Conservation (phyloP, 2,888 invertebrate species). For the Palloptera scutellata region DNA sequence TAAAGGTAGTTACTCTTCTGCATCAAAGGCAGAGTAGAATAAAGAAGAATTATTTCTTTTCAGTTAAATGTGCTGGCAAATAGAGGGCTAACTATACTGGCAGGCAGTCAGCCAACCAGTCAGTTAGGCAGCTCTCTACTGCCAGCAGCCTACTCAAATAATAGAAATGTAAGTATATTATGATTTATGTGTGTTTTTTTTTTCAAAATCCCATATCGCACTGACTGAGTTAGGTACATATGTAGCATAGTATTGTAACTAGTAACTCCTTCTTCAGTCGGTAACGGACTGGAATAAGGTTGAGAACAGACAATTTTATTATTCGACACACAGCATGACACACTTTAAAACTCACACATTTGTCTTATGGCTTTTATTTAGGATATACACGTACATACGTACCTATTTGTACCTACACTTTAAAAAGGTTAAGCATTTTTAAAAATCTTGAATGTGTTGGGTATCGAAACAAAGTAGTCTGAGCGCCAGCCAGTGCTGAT, state of each 20-base stretch:
- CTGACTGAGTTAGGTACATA: too few relatives aligned
- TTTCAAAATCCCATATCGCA: too few relatives aligned
- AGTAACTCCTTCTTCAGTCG: too few relatives aligned
- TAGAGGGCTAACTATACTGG: background rate
- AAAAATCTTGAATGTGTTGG: too few relatives aligned
- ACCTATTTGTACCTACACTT: background rate
- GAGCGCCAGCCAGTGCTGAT: too few relatives aligned
- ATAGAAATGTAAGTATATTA: too few relatives aligned
- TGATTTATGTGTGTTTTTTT: too few relatives aligned
- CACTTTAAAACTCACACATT: slow-evolving; percentile 24
- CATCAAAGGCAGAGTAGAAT: too few relatives aligned
- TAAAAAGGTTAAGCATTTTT: background rate
- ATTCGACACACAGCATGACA: slow-evolving; percentile 23
- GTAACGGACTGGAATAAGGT: too few relatives aligned
- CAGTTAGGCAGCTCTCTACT: background rate
- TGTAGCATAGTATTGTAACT: too few relatives aligned
- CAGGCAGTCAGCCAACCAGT: background rate
- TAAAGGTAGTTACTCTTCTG: slow-evolving; percentile 21
- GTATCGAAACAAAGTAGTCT: too few relatives aligned
- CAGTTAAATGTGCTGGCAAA: background rate
- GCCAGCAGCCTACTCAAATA: background rate
- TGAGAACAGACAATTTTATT: slow-evolving; percentile 5
- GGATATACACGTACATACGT: background rate
- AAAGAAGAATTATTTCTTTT: too few relatives aligned
- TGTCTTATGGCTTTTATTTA: slow-evolving; percentile 18